Evolutionary conservation across 2,888 invertebrate genomes (phyloP).

Genomic region (Xestia c-nigrum): DNA sequence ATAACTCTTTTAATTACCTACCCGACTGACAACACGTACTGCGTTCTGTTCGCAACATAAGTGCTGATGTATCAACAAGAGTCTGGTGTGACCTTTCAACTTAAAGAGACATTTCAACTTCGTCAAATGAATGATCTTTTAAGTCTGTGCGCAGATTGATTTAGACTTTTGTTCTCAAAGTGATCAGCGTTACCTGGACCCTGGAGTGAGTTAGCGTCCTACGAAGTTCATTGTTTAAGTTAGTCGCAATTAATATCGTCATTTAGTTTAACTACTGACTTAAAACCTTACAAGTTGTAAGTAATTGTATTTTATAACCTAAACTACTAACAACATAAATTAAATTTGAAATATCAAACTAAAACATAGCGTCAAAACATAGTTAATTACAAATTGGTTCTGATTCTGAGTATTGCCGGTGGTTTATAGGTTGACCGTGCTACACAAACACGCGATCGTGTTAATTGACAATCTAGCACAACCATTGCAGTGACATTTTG

Average conservation of each 20-base stretch:
- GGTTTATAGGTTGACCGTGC: not conserved
- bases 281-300: not conserved
- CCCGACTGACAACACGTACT: too few species aligned
- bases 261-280: not conserved
- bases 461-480: too few species aligned
- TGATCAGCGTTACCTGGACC: not conserved
- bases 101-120: not conserved
- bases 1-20: too few species aligned
- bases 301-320: not conserved
- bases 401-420: not conserved
- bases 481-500: too few species aligned
- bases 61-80: not conserved
- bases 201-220: not conserved
- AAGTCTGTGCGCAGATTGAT: not conserved
- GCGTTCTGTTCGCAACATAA: too few species aligned
- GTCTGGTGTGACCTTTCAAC: not conserved
- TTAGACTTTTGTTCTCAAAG: not conserved
- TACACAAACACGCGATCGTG: not conserved
- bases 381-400: not conserved
- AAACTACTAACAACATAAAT: not conserved
- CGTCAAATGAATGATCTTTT: not conserved
- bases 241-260: not conserved
- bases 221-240: not conserved
- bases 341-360: not conserved
- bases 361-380: not conserved